Evolutionary conservation across 2,113 vertebrate genomes (phyloP).

Genomic region (Coptodon rendalli): DNA sequence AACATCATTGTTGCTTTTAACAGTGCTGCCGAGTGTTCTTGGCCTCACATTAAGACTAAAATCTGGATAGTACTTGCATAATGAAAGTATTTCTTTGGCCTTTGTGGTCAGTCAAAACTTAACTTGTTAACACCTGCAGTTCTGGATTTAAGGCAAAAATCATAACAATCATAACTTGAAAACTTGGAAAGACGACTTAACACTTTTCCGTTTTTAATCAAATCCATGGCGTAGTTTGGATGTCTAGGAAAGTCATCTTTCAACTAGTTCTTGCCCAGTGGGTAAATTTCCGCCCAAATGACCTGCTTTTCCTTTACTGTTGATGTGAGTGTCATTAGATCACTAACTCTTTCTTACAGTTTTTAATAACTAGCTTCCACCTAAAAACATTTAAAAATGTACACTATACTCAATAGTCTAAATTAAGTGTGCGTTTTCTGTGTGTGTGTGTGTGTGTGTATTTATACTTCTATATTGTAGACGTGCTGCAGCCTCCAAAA

Average conservation of each 20-base stretch:
- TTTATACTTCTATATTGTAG: background rate
- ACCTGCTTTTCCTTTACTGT: background rate
- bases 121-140: background rate
- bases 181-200: background rate
- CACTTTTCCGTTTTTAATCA: background rate
- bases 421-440: background rate
- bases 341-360: background rate
- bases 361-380: background rate
- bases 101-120: background rate
- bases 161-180: background rate
- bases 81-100: background rate
- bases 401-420: background rate
- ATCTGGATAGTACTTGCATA: background rate
- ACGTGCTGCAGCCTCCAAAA: background rate
- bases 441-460: background rate
- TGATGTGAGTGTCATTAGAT: background rate
- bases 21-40: background rate
- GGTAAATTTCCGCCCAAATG: rapidly evolving
- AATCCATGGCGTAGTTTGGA: background rate
- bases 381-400: background rate
- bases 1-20: background rate
- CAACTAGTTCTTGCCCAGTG: background rate
- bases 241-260: background rate
- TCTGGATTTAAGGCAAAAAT: background rate
- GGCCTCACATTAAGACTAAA: background rate